A percentile compares a stretch with the other conserved stretches of the same genome.
phyloP scores from a whole-genome alignment of 2,113 vertebrate genomes.

The Oxygymnocypris stewartii region DNA sequence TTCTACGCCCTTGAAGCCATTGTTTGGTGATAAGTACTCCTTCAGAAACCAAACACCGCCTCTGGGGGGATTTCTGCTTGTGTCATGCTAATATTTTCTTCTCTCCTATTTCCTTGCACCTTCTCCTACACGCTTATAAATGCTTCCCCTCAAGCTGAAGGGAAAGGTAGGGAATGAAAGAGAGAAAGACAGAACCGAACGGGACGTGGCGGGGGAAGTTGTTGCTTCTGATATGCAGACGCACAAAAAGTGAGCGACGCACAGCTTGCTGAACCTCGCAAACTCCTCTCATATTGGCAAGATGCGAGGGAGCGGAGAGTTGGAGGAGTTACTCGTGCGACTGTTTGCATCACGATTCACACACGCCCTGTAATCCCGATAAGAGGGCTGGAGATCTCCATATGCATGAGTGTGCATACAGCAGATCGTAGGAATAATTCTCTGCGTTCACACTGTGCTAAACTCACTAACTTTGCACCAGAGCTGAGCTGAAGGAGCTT shows the following conservation, averaged over 20 bases:
- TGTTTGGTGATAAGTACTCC: slow-evolving; percentile 71
- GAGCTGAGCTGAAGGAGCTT: slow-evolving; percentile 10
- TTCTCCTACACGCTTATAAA: slow-evolving; percentile 68
- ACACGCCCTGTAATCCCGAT: slow-evolving; percentile 62
- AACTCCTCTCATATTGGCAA: slow-evolving; percentile 23
- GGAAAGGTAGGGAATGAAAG: slow-evolving; percentile 11
- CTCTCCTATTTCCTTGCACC: slow-evolving; percentile 57
- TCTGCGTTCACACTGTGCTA: slow-evolving; percentile 50
- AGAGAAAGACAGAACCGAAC: not conserved
- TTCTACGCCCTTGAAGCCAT: slow-evolving; percentile 60
- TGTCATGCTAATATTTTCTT: slow-evolving; percentile 71
- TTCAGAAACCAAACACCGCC: slow-evolving; percentile 71
- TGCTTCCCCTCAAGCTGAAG: slow-evolving; percentile 63
- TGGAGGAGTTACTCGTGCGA: not conserved
- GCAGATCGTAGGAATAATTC: slow-evolving; percentile 66
- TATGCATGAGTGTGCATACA: slow-evolving; percentile 67
- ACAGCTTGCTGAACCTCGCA: not conserved
- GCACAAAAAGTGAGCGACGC: not conserved
- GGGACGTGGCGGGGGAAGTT: not conserved
- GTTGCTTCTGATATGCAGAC: slow-evolving; percentile 8
- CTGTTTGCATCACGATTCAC: slow-evolving; percentile 6
- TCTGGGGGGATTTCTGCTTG: slow-evolving; percentile 65
- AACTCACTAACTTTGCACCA: slow-evolving; percentile 1
- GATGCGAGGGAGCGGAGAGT: not conserved
- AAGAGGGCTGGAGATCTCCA: slow-evolving; percentile 67